Evolutionary conservation across 1,140 invertebrate genomes (phyloP), one percentile per base, ranked within the genome.

Genomic region (Brachionus rubens): DNA sequence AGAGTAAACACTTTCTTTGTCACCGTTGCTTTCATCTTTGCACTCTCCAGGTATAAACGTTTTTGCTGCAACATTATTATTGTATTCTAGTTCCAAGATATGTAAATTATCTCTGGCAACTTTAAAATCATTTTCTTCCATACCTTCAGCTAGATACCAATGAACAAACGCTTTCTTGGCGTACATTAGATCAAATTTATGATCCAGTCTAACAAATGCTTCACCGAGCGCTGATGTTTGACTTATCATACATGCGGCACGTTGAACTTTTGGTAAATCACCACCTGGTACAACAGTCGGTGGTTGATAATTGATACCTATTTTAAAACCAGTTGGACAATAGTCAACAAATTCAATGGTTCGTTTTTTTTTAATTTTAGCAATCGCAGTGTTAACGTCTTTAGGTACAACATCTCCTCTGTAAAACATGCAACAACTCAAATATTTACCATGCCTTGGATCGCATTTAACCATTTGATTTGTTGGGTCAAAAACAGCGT

Each of bases 191-290:
- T 78, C 78, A 47, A 78, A 78, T 62, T 78, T 78, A 77, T 78
- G 75, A 43, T 77, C 89, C 54, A 91, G 82, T 78, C 90, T 87
- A 50, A 88, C 88, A 90, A 90, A 91, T 12, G 90, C 92, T 77
- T 87, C 86, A n/a, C 81, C 83, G 50, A 80, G 87, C 24, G 87
- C 87, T 0, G 89, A 91, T n/a, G 89, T 90, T 81, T 90, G 91
- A 80, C 88, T 88, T 33, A 90, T 82, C 90, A 92, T 91, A 82
- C 91, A 92, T 7, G 92, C 91, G 3, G 91, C 91, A 77, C 91
- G 87, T 82, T 91, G 90, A 3, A 92, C 91, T 83, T 91, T 91
- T n/a, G 91, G 91, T 78, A 92, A 83, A 83, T 92, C 91, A 30
- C 90, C 90, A 16, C 90, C 87, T 87, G 90, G 80, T 86, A 90